Evolutionary conservation across 2,888 invertebrate genomes (phyloP), one percentile per base, ranked within the genome.

Genomic region (Drosophila formosana): DNA sequence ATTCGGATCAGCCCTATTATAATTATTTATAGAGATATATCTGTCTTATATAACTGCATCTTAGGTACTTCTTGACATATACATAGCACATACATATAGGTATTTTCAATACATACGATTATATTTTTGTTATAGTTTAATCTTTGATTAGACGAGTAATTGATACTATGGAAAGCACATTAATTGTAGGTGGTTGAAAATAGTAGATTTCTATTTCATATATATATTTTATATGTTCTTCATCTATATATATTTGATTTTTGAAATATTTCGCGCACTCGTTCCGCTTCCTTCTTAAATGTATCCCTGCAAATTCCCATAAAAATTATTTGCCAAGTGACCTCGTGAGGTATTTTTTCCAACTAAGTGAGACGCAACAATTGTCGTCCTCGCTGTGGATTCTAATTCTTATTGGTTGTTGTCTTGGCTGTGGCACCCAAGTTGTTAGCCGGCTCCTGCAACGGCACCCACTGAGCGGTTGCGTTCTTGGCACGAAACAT

Each of bases 381-480:
- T 55, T 68, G 53, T 45, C 28, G 25, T 26, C 47, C 34, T 25
- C 37, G 50, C 50, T 50, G 53, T 71, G 67, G 56, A 53, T 28
- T 61, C 28, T 73, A 83, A 47, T 83, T 78, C 62, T 82, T 82
- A 70, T 80, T 79, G 72, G 72, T 72, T 73, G 73, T 6, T 61
- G 73, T 56, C 81, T 81, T 86, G 51, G 83, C 75, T 71, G 81
- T 53, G 45, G 55, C 55, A 47, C 71, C 71, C 70, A 82, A 77
- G 52, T 78, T 86, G 28, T 67, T 80, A 3, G 80, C 85, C 43
- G 83, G 65, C 41, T 75, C 75, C n/a, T 93, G 92, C 11, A 94
- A 85, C 18, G 94, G 93, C 32, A 94, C 91, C 94, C 94, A 94
- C 83, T 94, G 94, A 2, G 94, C 94, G 1, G 94, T 94, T 7